Base-by-base conservation (phyloP, 92 coral and sea anemone species). In the Pocillopora meandrina region DNA sequence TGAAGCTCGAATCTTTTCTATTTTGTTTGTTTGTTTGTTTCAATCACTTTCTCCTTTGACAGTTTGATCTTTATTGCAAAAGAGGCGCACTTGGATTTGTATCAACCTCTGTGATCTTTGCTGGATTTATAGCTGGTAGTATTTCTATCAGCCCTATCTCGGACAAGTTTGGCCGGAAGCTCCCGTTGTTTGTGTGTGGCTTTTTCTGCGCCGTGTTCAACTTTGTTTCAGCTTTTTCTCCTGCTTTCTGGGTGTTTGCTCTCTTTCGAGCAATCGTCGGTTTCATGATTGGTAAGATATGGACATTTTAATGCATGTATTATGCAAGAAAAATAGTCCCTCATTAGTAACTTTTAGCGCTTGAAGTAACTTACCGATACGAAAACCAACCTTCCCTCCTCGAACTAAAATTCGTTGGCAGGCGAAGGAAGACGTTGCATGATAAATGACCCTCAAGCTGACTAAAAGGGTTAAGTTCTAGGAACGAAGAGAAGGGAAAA, bases 1-100 rank as follows among this genome's bases (percentile, higher is more conserved):
- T 42, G 52, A 42, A 42, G 0, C 52, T 67, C 72, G 33, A 67
- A 34, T 31, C 33, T 67, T 5, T 34, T 12, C 5, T 23, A 17
- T 20, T 20, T n/a, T 21, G 23, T 9, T 8, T 66, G 31, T 21
- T 66, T 1, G 18, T 5, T 69, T 31, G 47, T 31, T 31, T 23
- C 23, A 20, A 13, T 5, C 17, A 0, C 35, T 5, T 23, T 19
- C 23, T 80, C 62, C 35, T 60, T 72, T 77, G 34, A n/a, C 82
- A 95, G 98, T 95, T 88, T 89, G 94, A 95, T 61, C 95, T 95
- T n/a, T 95, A 93, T 33, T 95, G 98, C 35, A 90, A 90, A n/a
- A 86, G 90, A 55, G 92, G 98, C 6, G 90, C 85, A 35, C 80
- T 92, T 26, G 90, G 90, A 72, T 89, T 96, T 60, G 94, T 95